phyloP scores from a whole-genome alignment of 2,888 invertebrate species.

The Mesochorus sp. region DNA sequence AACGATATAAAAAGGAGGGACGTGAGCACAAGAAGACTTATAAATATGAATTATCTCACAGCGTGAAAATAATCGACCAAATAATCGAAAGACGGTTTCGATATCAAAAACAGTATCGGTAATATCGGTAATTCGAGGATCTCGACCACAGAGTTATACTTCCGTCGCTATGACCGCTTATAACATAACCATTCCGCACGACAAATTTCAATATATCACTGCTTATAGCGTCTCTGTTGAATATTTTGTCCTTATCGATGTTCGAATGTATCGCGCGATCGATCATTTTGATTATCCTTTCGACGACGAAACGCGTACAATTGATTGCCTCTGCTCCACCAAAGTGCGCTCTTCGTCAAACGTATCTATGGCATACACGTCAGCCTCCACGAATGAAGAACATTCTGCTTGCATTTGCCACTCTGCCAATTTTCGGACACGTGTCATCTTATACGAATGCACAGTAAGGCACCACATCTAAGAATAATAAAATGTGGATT shows the following conservation, averaged over 20 bases:
- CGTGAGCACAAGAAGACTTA: no score
- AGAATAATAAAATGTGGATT: conserved; percentile 24
- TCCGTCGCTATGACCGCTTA: conserved; percentile 82
- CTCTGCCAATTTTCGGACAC: conserved; percentile 84
- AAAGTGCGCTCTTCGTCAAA: conserved; percentile 83
- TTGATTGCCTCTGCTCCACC: conserved; percentile 83
- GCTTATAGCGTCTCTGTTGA: conserved; percentile 66
- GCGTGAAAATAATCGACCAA: no score
- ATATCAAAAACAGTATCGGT: no score
- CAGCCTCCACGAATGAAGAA: conserved; percentile 80
- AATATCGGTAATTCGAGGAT: no score
- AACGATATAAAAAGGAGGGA: no score
- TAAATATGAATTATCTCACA: no score
- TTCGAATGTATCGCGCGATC: conserved; percentile 71
- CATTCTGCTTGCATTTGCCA: conserved; percentile 83
- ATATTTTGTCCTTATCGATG: conserved; percentile 65
- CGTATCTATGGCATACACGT: conserved; percentile 84
- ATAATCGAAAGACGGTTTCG: no score
- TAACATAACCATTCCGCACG: conserved; percentile 78
- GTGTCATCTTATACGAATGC: conserved; percentile 79
- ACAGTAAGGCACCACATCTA: conserved; percentile 77
- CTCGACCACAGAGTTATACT: conserved; percentile 78
- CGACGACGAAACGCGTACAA: conserved; percentile 73
- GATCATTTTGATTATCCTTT: neutral
- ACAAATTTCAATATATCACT: conserved; percentile 83